A percentile compares a stretch with the other conserved stretches of the same genome.
Conservation (phyloP, 2,797 vertebrate species). For the Sebastes baramenuke region DNA sequence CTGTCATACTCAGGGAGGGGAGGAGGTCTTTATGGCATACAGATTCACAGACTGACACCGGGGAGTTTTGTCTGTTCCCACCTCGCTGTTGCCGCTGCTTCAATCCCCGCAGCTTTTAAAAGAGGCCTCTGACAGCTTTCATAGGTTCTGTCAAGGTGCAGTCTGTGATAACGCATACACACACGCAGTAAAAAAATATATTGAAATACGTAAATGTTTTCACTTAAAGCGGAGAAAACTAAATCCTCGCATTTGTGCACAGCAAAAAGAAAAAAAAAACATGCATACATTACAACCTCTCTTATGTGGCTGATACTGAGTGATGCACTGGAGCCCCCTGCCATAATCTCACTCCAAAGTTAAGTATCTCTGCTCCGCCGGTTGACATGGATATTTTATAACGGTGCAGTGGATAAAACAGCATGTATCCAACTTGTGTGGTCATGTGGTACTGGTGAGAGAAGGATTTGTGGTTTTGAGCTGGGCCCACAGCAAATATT, state of each 20-base stretch:
- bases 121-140: slow-evolving; percentile 45
- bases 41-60: slow-evolving; percentile 53
- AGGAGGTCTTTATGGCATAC: slow-evolving; percentile 60
- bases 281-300: background rate
- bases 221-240: slow-evolving; percentile 12
- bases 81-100: slow-evolving; percentile 30
- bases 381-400: slow-evolving; percentile 37
- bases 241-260: slow-evolving; percentile 31
- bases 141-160: slow-evolving; percentile 46
- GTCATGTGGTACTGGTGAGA: slow-evolving; percentile 14
- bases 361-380: slow-evolving; percentile 26
- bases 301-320: slow-evolving; percentile 25
- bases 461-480: slow-evolving; percentile 53
- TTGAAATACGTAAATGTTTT: slow-evolving; percentile 33
- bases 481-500: slow-evolving; percentile 50
- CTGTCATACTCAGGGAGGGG: slow-evolving; percentile 47
- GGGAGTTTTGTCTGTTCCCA: slow-evolving; percentile 42
- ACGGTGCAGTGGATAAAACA: slow-evolving; percentile 32
- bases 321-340: slow-evolving; percentile 3
- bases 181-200: background rate
- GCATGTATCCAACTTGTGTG: slow-evolving; percentile 14
- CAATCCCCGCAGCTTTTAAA: slow-evolving; percentile 49
- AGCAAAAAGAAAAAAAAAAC: background rate
- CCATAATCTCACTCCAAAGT: slow-evolving; percentile 20
- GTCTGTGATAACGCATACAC: slow-evolving; percentile 26